Evolutionary conservation across 2,113 vertebrate species (phyloP).

Genomic region (Hymenochirus boettgeri): DNA sequence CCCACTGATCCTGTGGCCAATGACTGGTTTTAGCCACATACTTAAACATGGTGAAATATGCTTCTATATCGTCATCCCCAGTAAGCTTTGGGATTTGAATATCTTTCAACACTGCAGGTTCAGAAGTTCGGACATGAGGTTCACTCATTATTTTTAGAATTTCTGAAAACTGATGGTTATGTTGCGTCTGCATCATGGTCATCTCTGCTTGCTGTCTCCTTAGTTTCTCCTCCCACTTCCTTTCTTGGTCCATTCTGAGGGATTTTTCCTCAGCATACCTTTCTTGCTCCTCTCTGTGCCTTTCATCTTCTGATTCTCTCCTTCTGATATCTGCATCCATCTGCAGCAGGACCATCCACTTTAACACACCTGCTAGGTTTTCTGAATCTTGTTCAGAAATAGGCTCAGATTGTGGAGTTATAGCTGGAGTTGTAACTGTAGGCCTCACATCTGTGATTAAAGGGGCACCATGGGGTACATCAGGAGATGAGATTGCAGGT

Average conservation of each 20-base stretch:
- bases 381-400: background rate
- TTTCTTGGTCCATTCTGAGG: background rate
- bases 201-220: background rate
- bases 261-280: background rate
- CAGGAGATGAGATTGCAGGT: too few species aligned
- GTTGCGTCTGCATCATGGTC: background rate
- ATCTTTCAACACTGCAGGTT: background rate
- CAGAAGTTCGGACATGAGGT: background rate
- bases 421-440: background rate
- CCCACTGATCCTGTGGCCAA: constrained; percentile 4
- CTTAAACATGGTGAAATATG: constrained; percentile 13
- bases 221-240: background rate
- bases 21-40: background rate
- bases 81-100: background rate
- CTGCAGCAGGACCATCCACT: background rate
- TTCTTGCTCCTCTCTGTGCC: background rate
- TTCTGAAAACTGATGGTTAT: background rate
- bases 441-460: background rate
- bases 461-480: too few species aligned
- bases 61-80: background rate
- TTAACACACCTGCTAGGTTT: background rate
- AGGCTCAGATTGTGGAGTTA: background rate
- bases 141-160: background rate
- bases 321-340: background rate
- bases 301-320: background rate